These are phyloP conservation scores for Hydractinia symbiolongicarpus DNA, from an alignment of 30 jellyfish, hydroid and myxozoan genomes.

Conservation along the genomic window DNA sequence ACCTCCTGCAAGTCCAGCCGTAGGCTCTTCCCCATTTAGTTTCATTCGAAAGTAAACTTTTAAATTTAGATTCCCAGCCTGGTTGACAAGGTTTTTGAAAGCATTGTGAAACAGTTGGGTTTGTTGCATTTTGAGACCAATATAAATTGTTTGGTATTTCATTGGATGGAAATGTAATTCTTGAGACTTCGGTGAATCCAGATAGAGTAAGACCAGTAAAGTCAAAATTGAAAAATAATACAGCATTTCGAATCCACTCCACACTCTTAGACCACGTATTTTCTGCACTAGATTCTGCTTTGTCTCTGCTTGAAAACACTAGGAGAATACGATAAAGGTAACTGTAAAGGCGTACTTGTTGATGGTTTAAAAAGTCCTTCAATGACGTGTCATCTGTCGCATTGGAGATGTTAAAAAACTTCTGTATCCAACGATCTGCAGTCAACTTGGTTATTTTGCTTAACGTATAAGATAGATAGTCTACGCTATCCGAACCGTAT, in stretches of 20 bases:
- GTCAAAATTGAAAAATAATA: not conserved
- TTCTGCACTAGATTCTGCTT: not conserved
- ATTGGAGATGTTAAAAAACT: not conserved
- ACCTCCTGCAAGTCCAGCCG: conserved; percentile 3
- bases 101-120: not conserved
- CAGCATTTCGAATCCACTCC: not conserved
- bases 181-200: not conserved
- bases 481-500: not conserved
- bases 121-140: not conserved
- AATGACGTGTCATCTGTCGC: not conserved
- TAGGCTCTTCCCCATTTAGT: not conserved
- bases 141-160: not conserved
- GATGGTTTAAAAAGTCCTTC: not conserved
- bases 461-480: not conserved
- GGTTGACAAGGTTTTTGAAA: not conserved
- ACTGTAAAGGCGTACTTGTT: not conserved
- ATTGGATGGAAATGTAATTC: not conserved
- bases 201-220: not conserved
- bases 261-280: not conserved
- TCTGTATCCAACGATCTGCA: not conserved
- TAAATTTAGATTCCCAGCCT: conserved; percentile 2
- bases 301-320: not conserved
- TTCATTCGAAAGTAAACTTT: not conserved
- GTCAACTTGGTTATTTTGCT: not conserved
- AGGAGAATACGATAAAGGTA: not conserved